These are phyloP conservation scores for Tamias sibiricus DNA, from an alignment of 2,113 vertebrate species.

Conservation along the genomic window DNA sequence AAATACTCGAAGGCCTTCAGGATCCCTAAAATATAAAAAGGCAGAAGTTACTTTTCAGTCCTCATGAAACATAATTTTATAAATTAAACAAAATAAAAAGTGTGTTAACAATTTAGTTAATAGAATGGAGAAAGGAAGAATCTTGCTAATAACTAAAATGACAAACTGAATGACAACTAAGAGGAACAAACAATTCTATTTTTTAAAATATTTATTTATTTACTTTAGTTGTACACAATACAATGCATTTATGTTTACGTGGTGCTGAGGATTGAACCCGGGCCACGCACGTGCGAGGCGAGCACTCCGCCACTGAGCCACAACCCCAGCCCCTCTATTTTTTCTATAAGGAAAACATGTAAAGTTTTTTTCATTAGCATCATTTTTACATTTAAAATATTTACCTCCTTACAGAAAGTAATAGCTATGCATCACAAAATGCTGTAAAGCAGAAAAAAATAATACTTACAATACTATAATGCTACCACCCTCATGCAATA, in stretches of 20 bases:
- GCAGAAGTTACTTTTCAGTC: conserved; percentile 55
- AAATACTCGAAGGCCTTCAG: conserved; percentile 97
- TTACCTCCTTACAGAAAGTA: background rate
- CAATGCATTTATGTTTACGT: too few relatives aligned
- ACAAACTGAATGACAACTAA: background rate
- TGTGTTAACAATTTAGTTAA: background rate
- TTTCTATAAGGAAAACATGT: background rate
- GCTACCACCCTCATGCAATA: background rate
- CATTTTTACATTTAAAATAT: background rate
- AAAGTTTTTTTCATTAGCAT: background rate
- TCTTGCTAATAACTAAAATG: background rate
- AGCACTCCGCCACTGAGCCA: too few relatives aligned
- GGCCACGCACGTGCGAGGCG: too few relatives aligned
- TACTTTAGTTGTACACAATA: too few relatives aligned
- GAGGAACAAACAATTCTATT: background rate
- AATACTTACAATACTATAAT: background rate
- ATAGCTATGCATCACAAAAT: background rate
- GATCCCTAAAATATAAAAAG: conserved; percentile 90
- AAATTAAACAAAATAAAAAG: conserved; percentile 46
- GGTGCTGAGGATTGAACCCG: too few relatives aligned
- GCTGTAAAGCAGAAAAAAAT: background rate
- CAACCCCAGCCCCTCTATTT: too few relatives aligned
- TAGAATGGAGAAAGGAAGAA: background rate
- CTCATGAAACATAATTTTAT: conserved; percentile 4
- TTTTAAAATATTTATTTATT: too few relatives aligned